Conservation (phyloP, 2,797 vertebrate genomes). For the Lerista edwardsae region DNA sequence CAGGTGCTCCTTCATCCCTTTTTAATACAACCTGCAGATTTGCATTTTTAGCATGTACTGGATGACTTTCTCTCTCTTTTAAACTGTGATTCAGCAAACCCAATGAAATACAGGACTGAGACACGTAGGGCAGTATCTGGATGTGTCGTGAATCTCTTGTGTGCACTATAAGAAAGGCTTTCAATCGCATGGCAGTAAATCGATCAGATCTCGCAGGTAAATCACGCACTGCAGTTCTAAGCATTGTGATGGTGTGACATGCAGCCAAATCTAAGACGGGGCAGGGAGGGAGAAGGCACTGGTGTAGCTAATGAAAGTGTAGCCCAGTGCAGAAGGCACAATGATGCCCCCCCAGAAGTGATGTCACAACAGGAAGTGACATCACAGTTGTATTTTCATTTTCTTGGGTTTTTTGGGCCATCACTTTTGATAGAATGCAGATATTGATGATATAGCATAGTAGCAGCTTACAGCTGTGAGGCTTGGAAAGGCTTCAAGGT, state of each 20-base stretch:
- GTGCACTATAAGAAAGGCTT: background rate
- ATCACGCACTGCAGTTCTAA: background rate
- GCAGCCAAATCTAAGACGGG: background rate
- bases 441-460: too few relatives aligned
- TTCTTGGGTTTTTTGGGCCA: too few relatives aligned
- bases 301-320: too few relatives aligned
- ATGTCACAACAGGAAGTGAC: too few relatives aligned
- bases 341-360: too few relatives aligned
- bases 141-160: background rate
- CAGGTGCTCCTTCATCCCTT: slow-evolving; percentile 25
- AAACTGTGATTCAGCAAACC: background rate
- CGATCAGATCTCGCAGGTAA: slow-evolving; percentile 1
- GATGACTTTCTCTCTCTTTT: slow-evolving; percentile 18
- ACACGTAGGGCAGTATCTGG: slow-evolving; percentile 11
- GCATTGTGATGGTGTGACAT: background rate
- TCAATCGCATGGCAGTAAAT: background rate
- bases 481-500: too few relatives aligned
- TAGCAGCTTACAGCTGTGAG: too few relatives aligned
- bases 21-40: slow-evolving; percentile 36
- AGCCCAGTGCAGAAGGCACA: too few relatives aligned
- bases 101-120: background rate
- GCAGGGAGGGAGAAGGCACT: background rate
- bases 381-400: too few relatives aligned
- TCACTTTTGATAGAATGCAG: too few relatives aligned
- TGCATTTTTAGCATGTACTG: slow-evolving; percentile 30